Base-by-base conservation (phyloP, 2,888 invertebrate species). In the Aproaerema taeniolella region DNA sequence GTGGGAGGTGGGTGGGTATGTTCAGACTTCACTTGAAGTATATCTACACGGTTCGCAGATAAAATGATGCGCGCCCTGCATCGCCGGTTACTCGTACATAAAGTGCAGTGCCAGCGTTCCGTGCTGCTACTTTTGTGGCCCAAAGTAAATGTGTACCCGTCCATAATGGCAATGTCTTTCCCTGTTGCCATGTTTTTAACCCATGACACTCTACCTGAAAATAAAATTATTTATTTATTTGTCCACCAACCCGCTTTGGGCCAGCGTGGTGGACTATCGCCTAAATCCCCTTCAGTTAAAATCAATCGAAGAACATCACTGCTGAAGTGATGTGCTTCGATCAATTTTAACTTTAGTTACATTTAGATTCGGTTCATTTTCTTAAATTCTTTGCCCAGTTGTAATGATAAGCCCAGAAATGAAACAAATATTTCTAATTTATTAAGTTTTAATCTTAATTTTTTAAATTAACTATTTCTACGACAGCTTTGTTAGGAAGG, bases 1-100 rank as follows among this genome's bases (percentile, higher is more conserved):
- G 13, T 17, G 2, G 31, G 17, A 5, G 41, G 31, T 9, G 31
- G 28, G 12, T 41, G 41, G 11, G 17, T 36, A 28, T 41, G 41
- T 6, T 24, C 20, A 5, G 28, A 15, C 7, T 11, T 17, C 10
- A 16, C 10, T 36, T 28, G 3, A 15, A 20, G 20, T 7, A 6
- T 4, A 6, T 7, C 20, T 6, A 6, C 5, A 7, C 4, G 7
- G 20, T 20, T 7, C 7, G 20, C 7, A n/a, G n/a, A n/a, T n/a
- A n/a, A n/a, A 7, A 20, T 30, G 11, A 36, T 15, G 16, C 29
- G n/a, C 8, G 36, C 36, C 16, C 17, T 36, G 29, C 36, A 36
- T 20, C 17, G 25, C 14, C 16, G 6, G 11, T 24, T 8, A 16
- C 26, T 29, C 15, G n/a, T 14, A 4, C 28, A 16, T n/a, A n/a